Evolutionary conservation across 1,140 invertebrate species (phyloP).

Genomic region (Conus betulinus): DNA sequence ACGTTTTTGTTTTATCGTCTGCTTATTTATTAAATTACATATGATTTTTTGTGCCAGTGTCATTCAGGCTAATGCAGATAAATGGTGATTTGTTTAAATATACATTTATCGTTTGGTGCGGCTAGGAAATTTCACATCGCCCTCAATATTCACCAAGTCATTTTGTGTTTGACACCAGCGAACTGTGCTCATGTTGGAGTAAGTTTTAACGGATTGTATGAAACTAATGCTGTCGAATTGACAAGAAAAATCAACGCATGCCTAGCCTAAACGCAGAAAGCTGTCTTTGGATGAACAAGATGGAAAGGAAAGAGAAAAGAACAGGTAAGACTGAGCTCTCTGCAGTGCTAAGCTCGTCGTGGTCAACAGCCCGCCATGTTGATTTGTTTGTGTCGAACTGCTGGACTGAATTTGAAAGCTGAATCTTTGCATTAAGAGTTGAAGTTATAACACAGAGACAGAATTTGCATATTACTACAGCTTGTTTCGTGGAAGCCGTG

Average conservation of each 20-base stretch:
- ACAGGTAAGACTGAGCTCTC: slow-evolving; percentile 36
- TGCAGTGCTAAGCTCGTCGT: neutral
- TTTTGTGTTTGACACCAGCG: neutral
- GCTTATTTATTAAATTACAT: neutral
- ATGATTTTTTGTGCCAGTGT: neutral
- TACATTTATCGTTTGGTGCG: neutral
- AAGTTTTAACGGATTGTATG: neutral
- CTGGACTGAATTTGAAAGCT: neutral
- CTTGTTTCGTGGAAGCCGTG: neutral
- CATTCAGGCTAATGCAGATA: neutral
- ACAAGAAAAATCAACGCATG: slow-evolving; percentile 32
- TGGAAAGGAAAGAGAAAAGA: slow-evolving; percentile 35
- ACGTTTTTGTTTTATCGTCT: neutral
- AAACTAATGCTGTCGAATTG: neutral
- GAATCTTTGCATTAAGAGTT: neutral
- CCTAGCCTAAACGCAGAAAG: slow-evolving; percentile 44
- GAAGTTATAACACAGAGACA: neutral
- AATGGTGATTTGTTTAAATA: neutral
- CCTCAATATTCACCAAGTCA: neutral
- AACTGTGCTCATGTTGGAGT: neutral
- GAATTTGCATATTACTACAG: no score
- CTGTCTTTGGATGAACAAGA: slow-evolving; percentile 39
- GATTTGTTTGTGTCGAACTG: slow-evolving; percentile 30
- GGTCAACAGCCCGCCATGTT: slow-evolving; percentile 24
- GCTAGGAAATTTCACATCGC: neutral